phyloP scores from a whole-genome alignment of 2,888 invertebrate species.

The Caenorhabditis japonica region DNA sequence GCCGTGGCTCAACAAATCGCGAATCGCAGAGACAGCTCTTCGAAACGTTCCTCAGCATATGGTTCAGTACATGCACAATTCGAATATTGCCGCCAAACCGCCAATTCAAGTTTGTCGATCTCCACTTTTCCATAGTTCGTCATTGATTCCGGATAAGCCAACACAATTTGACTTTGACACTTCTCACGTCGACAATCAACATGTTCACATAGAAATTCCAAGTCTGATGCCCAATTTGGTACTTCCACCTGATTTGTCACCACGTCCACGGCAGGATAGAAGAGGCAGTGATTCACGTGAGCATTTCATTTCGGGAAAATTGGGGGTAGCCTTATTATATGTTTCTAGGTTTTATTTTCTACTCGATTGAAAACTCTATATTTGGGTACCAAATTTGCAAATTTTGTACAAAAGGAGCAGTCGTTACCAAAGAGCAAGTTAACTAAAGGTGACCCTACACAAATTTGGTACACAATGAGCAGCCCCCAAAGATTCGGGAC shows the following conservation, averaged over 20 bases:
- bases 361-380: too few relatives aligned
- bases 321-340: too few relatives aligned
- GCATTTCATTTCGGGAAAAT: slow-evolving; percentile 7
- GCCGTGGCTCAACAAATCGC: slow-evolving; percentile 54
- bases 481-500: too few relatives aligned
- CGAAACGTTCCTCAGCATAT: slow-evolving; percentile 60
- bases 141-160: slow-evolving; percentile 66
- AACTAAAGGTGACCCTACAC: too few relatives aligned
- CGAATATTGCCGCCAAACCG: slow-evolving; percentile 65
- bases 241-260: slow-evolving; percentile 52
- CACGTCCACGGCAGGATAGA: slow-evolving; percentile 53
- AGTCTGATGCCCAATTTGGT: slow-evolving; percentile 47
- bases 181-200: slow-evolving; percentile 3
- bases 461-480: too few relatives aligned
- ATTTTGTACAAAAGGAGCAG: too few relatives aligned
- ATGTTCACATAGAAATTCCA: slow-evolving; percentile 32
- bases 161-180: slow-evolving; percentile 63
- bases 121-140: slow-evolving; percentile 65
- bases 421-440: too few relatives aligned
- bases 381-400: too few relatives aligned
- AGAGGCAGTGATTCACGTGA: slow-evolving; percentile 62
- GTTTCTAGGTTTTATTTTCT: too few relatives aligned
- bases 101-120: slow-evolving; percentile 66
- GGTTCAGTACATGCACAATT: slow-evolving; percentile 64
- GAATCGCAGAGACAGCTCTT: slow-evolving; percentile 59